Percentiles rank a stretch among this genome's conserved stretches.
Conservation (phyloP, 2,888 invertebrate species). For the Athripsodes cinereus region DNA sequence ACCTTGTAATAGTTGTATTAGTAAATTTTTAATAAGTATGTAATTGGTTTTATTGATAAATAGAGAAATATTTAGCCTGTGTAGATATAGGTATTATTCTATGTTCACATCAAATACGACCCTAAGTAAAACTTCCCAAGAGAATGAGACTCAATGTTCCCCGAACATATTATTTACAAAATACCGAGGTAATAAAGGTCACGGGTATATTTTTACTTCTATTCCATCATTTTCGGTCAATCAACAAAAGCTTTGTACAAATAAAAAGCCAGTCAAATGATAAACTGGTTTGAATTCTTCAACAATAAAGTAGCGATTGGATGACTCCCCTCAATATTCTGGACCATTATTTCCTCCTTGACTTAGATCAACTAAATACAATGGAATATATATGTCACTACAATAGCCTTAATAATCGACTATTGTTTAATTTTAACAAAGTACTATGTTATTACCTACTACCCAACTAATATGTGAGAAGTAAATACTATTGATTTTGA, state of each 20-base stretch:
- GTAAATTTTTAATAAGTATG: too few relatives aligned
- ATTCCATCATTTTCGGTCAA: conserved; percentile 15
- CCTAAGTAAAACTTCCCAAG: neutral
- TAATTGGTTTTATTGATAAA: too few relatives aligned
- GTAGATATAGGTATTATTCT: too few relatives aligned
- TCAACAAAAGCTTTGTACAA: conserved; percentile 23
- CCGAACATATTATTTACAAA: conserved; percentile 15
- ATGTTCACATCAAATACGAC: conserved; percentile 1
- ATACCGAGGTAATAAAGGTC: conserved; percentile 22
- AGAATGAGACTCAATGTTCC: too few relatives aligned
- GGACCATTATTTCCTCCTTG: conserved; percentile 22
- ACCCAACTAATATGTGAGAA: conserved; percentile 8
- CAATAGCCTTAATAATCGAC: conserved; percentile 24
- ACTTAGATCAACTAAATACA: conserved; percentile 20
- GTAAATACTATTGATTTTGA: conserved; percentile 8
- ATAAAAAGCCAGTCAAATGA: conserved; percentile 23
- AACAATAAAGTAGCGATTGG: conserved; percentile 26
- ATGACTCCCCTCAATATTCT: conserved; percentile 18
- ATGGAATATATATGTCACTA: conserved; percentile 16
- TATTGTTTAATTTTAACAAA: conserved; percentile 26
- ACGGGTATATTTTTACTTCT: conserved; percentile 21
- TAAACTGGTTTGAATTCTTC: conserved; percentile 27
- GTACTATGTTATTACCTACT: conserved; percentile 19
- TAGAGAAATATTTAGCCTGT: too few relatives aligned
- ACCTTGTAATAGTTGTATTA: too few relatives aligned